These are phyloP conservation scores for Oscheius onirici DNA, from an alignment of 2,888 invertebrate species.

Conservation along the genomic window DNA sequence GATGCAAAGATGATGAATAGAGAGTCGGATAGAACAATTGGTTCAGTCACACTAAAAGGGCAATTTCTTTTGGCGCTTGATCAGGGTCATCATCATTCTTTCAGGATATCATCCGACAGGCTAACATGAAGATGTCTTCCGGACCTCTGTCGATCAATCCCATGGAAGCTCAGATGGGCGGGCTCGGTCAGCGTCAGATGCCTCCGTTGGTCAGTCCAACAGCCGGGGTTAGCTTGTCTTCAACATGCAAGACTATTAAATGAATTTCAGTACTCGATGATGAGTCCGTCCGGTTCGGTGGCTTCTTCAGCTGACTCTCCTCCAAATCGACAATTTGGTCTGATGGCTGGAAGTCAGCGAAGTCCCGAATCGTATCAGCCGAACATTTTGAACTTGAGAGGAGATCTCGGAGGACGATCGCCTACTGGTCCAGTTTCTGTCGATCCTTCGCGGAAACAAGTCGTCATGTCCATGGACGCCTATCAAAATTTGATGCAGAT, in stretches of 20 bases:
- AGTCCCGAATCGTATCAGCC: constrained; percentile 57
- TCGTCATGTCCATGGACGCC: constrained; percentile 54
- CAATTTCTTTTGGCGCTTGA: neutral
- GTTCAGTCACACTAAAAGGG: neutral
- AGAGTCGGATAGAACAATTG: neutral
- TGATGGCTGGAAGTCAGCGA: constrained; percentile 43
- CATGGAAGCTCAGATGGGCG: constrained; percentile 25
- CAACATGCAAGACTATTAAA: neutral
- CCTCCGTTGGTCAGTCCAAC: constrained; percentile 15
- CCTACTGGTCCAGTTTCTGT: constrained; percentile 16
- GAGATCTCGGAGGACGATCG: neutral
- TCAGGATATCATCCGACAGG: constrained; percentile 22
- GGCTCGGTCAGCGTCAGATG: constrained; percentile 11
- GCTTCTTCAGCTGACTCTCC: constrained; percentile 45
- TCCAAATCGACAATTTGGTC: constrained; percentile 40
- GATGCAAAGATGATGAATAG: neutral
- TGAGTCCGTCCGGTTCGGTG: constrained; percentile 50
- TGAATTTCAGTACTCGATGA: constrained; percentile 46
- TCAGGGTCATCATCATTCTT: neutral
- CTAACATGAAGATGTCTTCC: neutral
- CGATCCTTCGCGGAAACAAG: constrained; percentile 17
- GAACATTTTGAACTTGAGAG: constrained; percentile 45
- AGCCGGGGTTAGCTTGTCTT: constrained; percentile 6
- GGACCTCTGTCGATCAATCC: constrained; percentile 26
- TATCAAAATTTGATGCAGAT: constrained; percentile 47